Percentiles rank a stretch among this genome's conserved stretches.
These are phyloP conservation scores for Semotilus atromaculatus DNA, from an alignment of 2,797 vertebrate genomes.

Conservation along the genomic window DNA sequence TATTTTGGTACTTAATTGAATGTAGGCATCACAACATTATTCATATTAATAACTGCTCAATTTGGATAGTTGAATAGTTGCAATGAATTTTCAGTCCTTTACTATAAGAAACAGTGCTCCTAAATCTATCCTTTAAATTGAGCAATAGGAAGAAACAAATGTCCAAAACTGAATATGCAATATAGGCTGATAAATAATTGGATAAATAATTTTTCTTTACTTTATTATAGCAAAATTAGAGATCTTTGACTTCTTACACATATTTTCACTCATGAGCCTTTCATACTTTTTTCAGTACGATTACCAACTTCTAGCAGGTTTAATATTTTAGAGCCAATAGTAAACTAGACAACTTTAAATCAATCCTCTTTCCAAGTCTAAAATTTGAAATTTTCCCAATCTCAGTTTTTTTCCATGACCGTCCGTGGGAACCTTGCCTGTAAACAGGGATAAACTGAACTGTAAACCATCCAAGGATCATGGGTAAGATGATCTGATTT, in stretches of 20 bases:
- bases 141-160: not conserved
- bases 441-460: slow-evolving; percentile 15
- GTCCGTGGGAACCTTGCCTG: not conserved
- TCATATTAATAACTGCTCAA: not conserved
- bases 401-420: not conserved
- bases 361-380: not conserved
- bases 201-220: too few species aligned
- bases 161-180: not conserved
- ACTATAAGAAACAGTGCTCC: not conserved
- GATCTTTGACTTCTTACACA: not conserved
- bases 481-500: not conserved
- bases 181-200: not conserved
- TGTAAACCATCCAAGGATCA: not conserved
- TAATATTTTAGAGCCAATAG: not conserved
- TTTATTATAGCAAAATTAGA: not conserved
- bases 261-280: not conserved
- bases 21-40: not conserved
- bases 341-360: not conserved
- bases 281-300: not conserved
- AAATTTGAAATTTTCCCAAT: not conserved
- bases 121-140: not conserved
- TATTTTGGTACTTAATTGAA: not conserved
- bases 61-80: not conserved
- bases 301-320: not conserved
- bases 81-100: not conserved